A percentile compares a stretch with the other conserved stretches of the same genome.
phyloP scores from a whole-genome alignment of 2,888 invertebrate species.

The Hofmannophila pseudospretella region DNA sequence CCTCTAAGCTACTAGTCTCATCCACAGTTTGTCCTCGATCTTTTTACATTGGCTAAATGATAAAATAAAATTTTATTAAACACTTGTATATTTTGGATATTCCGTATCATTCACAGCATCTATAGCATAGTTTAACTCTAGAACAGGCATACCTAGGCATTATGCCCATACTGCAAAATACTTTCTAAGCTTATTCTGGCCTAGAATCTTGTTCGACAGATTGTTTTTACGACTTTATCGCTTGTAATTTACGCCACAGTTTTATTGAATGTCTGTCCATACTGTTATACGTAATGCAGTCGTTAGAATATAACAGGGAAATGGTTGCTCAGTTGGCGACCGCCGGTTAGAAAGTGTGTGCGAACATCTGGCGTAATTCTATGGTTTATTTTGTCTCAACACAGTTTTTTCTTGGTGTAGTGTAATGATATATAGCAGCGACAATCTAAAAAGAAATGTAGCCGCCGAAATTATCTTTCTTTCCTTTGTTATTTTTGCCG shows the following conservation, averaged over 20 bases:
- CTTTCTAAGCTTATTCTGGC: too few relatives aligned
- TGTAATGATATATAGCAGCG: constrained; percentile 11
- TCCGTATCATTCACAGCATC: too few relatives aligned
- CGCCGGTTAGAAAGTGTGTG: constrained; percentile 55
- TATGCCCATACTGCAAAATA: too few relatives aligned
- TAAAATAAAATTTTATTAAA: too few relatives aligned
- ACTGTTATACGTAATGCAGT: constrained; percentile 39
- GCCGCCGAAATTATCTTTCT: neutral
- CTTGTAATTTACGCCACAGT: constrained; percentile 24
- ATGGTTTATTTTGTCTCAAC: constrained; percentile 36
- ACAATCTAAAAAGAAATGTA: neutral
- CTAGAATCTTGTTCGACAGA: too few relatives aligned
- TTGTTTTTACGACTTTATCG: constrained; percentile 6
- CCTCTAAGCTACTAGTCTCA: too few relatives aligned
- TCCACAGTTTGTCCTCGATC: too few relatives aligned
- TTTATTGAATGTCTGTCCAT: constrained; percentile 32
- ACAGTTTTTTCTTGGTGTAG: constrained; percentile 34
- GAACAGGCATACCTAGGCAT: too few relatives aligned
- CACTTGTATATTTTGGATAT: too few relatives aligned
- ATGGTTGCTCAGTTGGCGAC: constrained; percentile 56
- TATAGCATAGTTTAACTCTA: too few relatives aligned
- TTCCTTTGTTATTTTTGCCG: neutral
- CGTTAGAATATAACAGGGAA: constrained; percentile 58
- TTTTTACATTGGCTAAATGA: too few relatives aligned
- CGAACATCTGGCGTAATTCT: constrained; percentile 58